Percentiles rank a stretch among this genome's conserved stretches.
Conservation (phyloP, 2,888 invertebrate species). For the Hydropsyche betteni region DNA sequence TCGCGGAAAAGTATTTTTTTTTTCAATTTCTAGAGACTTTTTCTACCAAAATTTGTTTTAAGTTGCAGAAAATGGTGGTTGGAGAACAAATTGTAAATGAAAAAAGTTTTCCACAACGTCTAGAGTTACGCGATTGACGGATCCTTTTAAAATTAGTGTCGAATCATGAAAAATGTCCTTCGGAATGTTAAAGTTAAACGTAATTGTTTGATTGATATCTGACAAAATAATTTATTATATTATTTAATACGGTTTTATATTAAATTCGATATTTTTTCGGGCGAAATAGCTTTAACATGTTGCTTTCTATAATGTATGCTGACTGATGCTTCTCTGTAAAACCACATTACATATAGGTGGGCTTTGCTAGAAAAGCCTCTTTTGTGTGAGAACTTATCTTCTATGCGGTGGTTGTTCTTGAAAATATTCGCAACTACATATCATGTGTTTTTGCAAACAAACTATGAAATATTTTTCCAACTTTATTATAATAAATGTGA, state of each 20-base stretch:
- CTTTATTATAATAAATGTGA: too few species aligned
- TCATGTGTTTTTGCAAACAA: too few species aligned
- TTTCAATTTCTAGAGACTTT: constrained; percentile 2
- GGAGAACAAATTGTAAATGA: constrained; percentile 19
- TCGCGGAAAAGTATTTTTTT: constrained; percentile 9
- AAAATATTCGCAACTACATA: neutral
- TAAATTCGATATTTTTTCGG: neutral
- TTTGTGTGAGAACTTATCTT: constrained; percentile 28
- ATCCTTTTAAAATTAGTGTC: neutral
- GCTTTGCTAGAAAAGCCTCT: constrained; percentile 12
- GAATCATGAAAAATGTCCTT: neutral
- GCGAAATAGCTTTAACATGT: neutral
- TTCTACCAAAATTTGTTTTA: too few species aligned
- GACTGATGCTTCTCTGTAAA: constrained; percentile 17
- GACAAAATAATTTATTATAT: neutral
- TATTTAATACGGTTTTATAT: neutral
- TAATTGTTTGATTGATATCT: neutral
- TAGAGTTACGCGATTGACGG: constrained; percentile 2
- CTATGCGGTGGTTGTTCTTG: neutral
- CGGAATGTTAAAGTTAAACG: neutral
- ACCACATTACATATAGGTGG: constrained; percentile 31
- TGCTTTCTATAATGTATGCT: neutral
- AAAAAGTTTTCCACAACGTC: constrained; percentile 19
- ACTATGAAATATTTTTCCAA: too few species aligned
- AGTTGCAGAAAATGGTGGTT: constrained; percentile 4